These are phyloP conservation scores for Ursus arctos DNA, from an alignment of 2,113 vertebrate species.

Conservation along the genomic window DNA sequence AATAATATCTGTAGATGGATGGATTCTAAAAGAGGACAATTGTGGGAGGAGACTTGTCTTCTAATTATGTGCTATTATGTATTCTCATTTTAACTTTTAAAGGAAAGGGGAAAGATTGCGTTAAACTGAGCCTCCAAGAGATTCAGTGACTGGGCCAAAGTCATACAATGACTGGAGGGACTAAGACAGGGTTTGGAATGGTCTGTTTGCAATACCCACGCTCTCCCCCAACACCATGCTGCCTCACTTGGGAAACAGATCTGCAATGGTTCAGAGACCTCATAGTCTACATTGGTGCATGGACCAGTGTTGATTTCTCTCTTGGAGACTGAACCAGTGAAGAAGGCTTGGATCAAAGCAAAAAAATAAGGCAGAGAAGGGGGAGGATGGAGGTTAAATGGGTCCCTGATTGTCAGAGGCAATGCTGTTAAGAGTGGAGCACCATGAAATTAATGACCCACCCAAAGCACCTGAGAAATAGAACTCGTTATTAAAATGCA, in stretches of 20 bases:
- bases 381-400: neutral
- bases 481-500: slow-evolving; percentile 48
- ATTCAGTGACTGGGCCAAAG: too few species aligned
- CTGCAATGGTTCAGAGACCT: neutral
- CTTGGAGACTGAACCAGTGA: neutral
- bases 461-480: slow-evolving; percentile 53
- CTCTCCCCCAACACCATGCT: too few species aligned
- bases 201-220: too few species aligned
- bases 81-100: neutral
- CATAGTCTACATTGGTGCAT: fast-evolving
- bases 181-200: neutral
- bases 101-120: neutral
- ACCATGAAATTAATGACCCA: slow-evolving; percentile 41
- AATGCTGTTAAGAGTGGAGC: neutral
- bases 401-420: neutral
- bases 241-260: neutral
- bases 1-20: neutral
- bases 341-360: neutral
- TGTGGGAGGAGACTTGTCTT: neutral
- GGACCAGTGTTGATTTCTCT: neutral
- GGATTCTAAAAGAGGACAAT: neutral
- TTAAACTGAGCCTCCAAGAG: neutral
- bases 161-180: neutral
- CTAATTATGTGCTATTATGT: neutral
- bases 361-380: neutral